phyloP scores from a whole-genome alignment of 2,113 vertebrate species.

The Hydropotes inermis region DNA sequence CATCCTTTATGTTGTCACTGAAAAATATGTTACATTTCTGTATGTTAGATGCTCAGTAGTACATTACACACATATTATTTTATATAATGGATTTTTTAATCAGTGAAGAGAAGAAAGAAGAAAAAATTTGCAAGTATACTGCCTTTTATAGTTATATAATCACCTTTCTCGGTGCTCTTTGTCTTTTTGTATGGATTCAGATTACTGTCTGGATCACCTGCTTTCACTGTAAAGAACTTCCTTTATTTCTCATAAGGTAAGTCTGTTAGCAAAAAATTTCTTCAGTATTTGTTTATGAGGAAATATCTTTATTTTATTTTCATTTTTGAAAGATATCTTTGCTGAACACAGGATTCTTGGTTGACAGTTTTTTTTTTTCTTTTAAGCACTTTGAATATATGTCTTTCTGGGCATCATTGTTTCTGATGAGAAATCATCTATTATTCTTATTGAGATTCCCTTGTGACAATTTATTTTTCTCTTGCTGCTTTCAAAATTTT shows the following conservation, averaged over 20 bases:
- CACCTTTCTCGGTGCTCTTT: not conserved
- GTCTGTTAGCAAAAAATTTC: not conserved
- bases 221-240: not conserved
- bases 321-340: not conserved
- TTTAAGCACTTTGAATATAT: not conserved
- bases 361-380: not conserved
- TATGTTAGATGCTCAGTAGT: not conserved
- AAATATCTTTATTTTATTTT: not conserved
- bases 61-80: not conserved
- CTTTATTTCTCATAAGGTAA: not conserved
- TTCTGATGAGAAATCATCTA: not conserved
- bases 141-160: not conserved
- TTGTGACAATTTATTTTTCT: not conserved
- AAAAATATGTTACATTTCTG: not conserved
- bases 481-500: not conserved
- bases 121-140: not conserved
- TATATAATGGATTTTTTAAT: not conserved
- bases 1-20: not conserved
- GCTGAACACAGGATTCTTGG: not conserved
- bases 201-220: not conserved
- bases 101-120: not conserved
- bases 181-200: not conserved
- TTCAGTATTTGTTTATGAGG: not conserved
- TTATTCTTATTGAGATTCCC: not conserved
- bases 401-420: not conserved